Conservation (phyloP, 2,113 vertebrate species). For the Sapayoa aenigma region DNA sequence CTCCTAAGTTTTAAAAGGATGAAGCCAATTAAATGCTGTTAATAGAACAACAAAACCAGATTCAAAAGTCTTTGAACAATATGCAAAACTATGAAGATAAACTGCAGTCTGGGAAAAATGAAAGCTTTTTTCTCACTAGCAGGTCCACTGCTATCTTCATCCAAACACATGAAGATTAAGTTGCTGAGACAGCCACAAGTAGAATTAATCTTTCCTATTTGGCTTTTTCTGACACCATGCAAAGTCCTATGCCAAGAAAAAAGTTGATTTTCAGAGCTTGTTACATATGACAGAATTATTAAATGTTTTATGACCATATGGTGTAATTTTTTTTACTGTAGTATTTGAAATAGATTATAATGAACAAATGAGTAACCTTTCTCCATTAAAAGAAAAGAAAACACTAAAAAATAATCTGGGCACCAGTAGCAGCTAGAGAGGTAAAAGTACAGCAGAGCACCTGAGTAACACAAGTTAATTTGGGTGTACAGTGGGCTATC, state of each 20-base stretch:
- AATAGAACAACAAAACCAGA: background rate
- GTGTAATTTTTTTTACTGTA: background rate
- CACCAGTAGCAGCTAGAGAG: background rate
- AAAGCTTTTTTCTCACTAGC: background rate
- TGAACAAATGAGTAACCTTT: background rate
- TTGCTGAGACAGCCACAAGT: background rate
- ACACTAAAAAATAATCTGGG: background rate
- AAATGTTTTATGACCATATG: constrained; percentile 13
- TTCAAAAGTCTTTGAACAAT: background rate
- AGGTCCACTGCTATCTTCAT: background rate
- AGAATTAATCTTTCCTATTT: constrained; percentile 33
- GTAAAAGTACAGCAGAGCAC: constrained; percentile 38
- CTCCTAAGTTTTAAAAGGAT: background rate
- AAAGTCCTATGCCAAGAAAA: constrained; percentile 18
- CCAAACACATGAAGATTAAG: background rate
- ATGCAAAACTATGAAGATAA: background rate
- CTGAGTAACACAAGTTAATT: constrained; percentile 58
- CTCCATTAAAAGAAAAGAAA: background rate
- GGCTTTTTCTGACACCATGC: constrained; percentile 35
- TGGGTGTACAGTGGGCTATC: constrained; percentile 64
- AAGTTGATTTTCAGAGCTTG: constrained; percentile 39
- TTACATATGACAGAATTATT: constrained; percentile 15
- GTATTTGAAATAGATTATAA: background rate
- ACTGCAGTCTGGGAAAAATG: background rate
- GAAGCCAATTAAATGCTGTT: background rate